Evolutionary conservation across 2,797 vertebrate genomes (phyloP).

Genomic region (Anisognathus igniventris): DNA sequence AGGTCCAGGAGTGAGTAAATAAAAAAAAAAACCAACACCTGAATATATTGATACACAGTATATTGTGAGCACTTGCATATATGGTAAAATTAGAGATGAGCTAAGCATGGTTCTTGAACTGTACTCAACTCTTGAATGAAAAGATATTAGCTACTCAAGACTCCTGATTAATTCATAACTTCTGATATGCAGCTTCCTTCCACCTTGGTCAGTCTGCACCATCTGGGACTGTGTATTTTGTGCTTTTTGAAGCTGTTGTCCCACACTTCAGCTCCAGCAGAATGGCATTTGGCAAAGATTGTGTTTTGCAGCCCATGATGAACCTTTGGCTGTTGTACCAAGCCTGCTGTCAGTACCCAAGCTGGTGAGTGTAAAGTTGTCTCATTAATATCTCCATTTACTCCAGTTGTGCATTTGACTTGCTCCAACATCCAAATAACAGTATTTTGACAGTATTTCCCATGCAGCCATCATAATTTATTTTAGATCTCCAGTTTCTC

Average conservation of each 20-base stretch:
- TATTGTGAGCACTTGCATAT: background rate
- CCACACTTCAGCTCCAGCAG: background rate
- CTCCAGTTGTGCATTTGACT: background rate
- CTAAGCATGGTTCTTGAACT: conserved; percentile 25
- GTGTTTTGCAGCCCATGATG: background rate
- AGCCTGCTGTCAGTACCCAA: background rate
- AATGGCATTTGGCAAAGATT: background rate
- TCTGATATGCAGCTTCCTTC: background rate
- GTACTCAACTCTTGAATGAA: background rate
- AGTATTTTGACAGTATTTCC: conserved; percentile 10
- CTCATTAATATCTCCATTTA: background rate
- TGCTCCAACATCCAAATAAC: background rate
- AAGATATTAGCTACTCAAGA: background rate
- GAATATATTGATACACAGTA: background rate
- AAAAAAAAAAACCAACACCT: background rate
- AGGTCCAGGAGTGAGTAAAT: background rate
- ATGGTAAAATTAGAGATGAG: conserved; percentile 24
- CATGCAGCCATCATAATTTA: background rate
- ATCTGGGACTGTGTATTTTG: background rate
- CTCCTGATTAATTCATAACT: background rate
- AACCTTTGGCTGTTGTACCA: background rate
- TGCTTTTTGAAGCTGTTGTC: background rate
- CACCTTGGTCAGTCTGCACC: background rate
- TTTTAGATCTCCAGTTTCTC: conserved; percentile 1
- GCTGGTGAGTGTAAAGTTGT: background rate